Percentiles rank a stretch among this genome's conserved stretches.
Conservation (phyloP, 2,888 invertebrate genomes). For the Tetropium fuscum region DNA sequence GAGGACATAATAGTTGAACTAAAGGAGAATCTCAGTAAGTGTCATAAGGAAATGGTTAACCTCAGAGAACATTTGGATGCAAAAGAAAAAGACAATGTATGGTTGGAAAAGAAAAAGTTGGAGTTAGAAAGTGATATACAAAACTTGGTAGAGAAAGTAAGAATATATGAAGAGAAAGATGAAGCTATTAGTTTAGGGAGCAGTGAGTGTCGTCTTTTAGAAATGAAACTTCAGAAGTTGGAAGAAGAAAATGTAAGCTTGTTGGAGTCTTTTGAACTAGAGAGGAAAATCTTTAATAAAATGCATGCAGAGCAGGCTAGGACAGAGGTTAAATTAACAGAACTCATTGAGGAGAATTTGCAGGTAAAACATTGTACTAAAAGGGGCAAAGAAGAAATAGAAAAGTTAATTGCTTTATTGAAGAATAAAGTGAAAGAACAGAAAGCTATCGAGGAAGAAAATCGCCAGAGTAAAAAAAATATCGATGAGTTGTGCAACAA, state of each 20-base stretch:
- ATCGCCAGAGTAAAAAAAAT: conserved; percentile 9
- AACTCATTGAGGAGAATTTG: conserved; percentile 30
- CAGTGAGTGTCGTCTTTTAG: conserved; percentile 40
- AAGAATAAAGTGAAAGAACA: conserved; percentile 9
- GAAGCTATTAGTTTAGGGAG: conserved; percentile 38
- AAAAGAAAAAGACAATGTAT: conserved; percentile 20
- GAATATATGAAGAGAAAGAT: conserved; percentile 43
- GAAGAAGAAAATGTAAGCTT: conserved; percentile 46
- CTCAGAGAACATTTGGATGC: conserved; percentile 28
- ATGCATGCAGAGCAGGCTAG: conserved; percentile 16
- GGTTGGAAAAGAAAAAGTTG: conserved; percentile 36
- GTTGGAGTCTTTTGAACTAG: conserved; percentile 41
- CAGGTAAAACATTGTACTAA: conserved; percentile 24
- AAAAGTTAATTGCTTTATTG: conserved; percentile 10
- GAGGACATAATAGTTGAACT: conserved; percentile 37
- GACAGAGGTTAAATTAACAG: conserved; percentile 28
- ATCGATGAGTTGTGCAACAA: conserved; percentile 20
- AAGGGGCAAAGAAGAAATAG: conserved; percentile 4
- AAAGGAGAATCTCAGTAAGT: conserved; percentile 29
- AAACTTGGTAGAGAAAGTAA: conserved; percentile 35
- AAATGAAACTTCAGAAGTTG: conserved; percentile 44
- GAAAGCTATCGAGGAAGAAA: conserved; percentile 3
- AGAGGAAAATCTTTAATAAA: conserved; percentile 39
- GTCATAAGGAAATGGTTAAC: conserved; percentile 8
- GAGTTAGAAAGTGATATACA: conserved; percentile 36